Conservation (phyloP, 2,797 vertebrate species). For the Loris lydekkerianus region DNA sequence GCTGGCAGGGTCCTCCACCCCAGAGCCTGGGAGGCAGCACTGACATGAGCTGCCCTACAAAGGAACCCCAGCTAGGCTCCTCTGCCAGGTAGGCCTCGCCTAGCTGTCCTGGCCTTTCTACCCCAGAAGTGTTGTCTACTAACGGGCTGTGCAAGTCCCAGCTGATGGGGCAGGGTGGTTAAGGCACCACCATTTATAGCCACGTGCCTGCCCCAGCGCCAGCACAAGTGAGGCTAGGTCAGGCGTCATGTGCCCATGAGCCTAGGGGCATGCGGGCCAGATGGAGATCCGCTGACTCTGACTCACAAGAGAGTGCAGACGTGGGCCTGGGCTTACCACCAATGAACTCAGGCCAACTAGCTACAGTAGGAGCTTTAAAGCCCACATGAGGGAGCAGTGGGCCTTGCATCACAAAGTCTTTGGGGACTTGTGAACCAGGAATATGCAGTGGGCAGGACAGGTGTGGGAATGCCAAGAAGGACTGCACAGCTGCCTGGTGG, state of each 20-base stretch:
- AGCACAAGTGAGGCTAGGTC: neutral
- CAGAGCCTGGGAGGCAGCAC: accelerated
- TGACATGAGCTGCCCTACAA: neutral
- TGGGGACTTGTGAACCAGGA: neutral
- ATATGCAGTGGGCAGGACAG: accelerated
- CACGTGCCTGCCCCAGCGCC: accelerated
- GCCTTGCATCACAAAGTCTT: neutral
- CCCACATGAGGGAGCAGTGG: neutral
- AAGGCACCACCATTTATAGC: neutral
- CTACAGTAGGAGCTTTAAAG: neutral
- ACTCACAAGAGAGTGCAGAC: too few relatives aligned
- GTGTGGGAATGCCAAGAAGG: too few relatives aligned
- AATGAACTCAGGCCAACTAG: neutral
- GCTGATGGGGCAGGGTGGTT: too few relatives aligned
- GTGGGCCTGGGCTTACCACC: neutral
- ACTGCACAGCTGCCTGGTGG: neutral
- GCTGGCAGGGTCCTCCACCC: neutral
- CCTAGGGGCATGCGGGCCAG: neutral
- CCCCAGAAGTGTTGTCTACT: neutral
- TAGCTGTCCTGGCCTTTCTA: neutral
- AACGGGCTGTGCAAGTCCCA: neutral
- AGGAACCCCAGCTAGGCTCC: neutral
- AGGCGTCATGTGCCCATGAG: neutral
- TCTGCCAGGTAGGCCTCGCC: neutral
- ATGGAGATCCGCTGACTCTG: too few relatives aligned